Evolutionary conservation across 1,140 invertebrate species (phyloP), one percentile per base, ranked within the genome.

Genomic region (Asobara japonica): DNA sequence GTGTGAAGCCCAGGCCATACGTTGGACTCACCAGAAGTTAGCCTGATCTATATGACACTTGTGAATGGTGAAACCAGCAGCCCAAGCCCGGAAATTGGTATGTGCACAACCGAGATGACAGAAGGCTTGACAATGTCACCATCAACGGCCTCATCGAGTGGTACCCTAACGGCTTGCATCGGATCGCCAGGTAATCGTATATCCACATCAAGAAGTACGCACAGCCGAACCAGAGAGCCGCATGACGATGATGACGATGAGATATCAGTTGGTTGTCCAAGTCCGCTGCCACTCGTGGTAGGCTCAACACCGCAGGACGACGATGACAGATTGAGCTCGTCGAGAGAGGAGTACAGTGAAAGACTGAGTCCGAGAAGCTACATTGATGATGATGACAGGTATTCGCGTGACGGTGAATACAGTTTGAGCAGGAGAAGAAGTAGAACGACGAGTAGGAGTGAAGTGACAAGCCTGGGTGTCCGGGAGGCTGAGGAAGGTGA

Each of bases 191-290:
- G 16, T 0, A 69, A 65, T 30, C 69, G 76, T 45, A 74, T 78
- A 69, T 74, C 77, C 20, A 41, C 51, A 25, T 73, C 69, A 7
- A 65, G 68, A 38, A 51, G 38, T 56, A 71, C 74, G 20, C 68
- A 56, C 4, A 65, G 71, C 25, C 67, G 67, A 33, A 29, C 69
- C 5, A 68, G 74, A 16, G 74, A 75, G 45, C 25, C 30, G 2
- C 71, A 65, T 11, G 71, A 76, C 45, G 74, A 83, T 76, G 89
- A 87, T 81, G 91, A 89, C 75, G 90, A 90, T 79, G 92, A 93
- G 83, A 93, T 93, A 72, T 93, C 91, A 79, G 92, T 93, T 3
- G 92, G 92, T 2, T 93, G 92, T 75, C 92, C 92, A 20, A 92
- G 91, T 74, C 92, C 92, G 1, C 71, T 90, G 80, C 89, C 89